phyloP scores from a whole-genome alignment of 2,888 invertebrate species.

The Epicampocera succincta region DNA sequence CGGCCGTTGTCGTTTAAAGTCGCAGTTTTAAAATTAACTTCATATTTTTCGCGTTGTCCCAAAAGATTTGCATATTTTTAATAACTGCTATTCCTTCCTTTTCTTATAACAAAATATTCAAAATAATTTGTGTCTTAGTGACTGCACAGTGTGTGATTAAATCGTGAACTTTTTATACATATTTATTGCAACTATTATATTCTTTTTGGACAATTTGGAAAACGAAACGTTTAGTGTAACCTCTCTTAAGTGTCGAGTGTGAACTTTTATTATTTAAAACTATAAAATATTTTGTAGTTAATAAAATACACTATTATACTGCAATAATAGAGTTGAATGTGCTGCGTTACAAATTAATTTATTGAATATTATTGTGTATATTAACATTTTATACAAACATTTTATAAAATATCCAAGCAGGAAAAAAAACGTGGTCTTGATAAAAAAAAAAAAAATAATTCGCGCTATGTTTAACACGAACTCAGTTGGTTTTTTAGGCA shows the following conservation, averaged over 20 bases:
- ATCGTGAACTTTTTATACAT: conserved; percentile 57
- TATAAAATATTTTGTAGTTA: conserved; percentile 37
- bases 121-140: conserved; percentile 49
- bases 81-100: conserved; percentile 38
- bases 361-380: conserved; percentile 42
- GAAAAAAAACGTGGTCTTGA: conserved; percentile 33
- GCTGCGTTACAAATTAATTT: conserved; percentile 14
- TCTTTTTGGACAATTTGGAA: conserved; percentile 1
- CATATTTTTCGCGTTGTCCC: conserved; percentile 44
- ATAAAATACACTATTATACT: conserved; percentile 35
- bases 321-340: conserved; percentile 30
- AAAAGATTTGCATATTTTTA: conserved; percentile 11
- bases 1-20: conserved; percentile 58
- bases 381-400: conserved; percentile 27
- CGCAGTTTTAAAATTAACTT: conserved; percentile 17
- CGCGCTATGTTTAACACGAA: conserved; percentile 75
- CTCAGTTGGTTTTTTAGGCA: conserved; percentile 78
- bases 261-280: conserved; percentile 27
- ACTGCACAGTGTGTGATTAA: conserved; percentile 51
- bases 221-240: conserved; percentile 52
- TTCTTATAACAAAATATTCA: conserved; percentile 10
- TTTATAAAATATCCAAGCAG: conserved; percentile 22
- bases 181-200: conserved; percentile 39
- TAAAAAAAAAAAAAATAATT: conserved; percentile 16
- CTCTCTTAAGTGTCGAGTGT: conserved; percentile 51